These are phyloP conservation scores for Cremastinae sp. DNA, from an alignment of 2,888 invertebrate genomes.

Conservation along the genomic window DNA sequence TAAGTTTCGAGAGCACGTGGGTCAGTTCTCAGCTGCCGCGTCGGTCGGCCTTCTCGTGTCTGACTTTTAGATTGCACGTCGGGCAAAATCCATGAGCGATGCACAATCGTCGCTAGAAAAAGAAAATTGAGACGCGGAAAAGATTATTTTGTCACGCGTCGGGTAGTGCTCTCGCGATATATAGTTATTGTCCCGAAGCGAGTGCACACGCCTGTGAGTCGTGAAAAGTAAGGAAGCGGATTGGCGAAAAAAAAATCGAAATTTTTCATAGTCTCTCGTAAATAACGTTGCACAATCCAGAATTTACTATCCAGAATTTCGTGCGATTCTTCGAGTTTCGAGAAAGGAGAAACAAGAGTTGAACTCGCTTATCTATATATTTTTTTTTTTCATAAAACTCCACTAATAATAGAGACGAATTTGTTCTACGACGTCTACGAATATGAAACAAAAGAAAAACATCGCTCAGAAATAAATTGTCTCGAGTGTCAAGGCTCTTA, in stretches of 20 bases:
- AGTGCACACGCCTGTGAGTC: constrained; percentile 23
- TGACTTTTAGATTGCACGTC: constrained; percentile 21
- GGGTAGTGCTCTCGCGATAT: constrained; percentile 42
- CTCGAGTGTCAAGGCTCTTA: neutral
- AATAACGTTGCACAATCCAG: constrained; percentile 23
- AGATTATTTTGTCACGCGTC: constrained; percentile 48
- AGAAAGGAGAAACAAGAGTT: too few species aligned
- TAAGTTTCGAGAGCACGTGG: constrained; percentile 34
- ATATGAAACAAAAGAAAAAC: neutral
- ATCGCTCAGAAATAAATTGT: neutral
- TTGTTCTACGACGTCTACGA: neutral
- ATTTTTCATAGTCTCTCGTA: constrained; percentile 6
- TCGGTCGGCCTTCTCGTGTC: constrained; percentile 32
- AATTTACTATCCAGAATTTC: constrained; percentile 14
- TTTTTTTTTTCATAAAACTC: too few species aligned
- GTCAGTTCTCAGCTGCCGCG: constrained; percentile 10
- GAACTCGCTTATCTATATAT: too few species aligned
- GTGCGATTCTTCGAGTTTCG: neutral
- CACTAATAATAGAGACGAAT: too few species aligned
- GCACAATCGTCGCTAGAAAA: constrained; percentile 19
- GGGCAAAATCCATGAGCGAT: constrained; percentile 1
- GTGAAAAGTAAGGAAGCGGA: constrained; percentile 21
- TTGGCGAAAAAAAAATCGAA: constrained; percentile 19
- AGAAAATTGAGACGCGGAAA: constrained; percentile 7
- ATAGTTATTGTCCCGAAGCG: constrained; percentile 29